Base-by-base conservation (phyloP, 1,140 invertebrate genomes). In the Drosophila ambigua region DNA sequence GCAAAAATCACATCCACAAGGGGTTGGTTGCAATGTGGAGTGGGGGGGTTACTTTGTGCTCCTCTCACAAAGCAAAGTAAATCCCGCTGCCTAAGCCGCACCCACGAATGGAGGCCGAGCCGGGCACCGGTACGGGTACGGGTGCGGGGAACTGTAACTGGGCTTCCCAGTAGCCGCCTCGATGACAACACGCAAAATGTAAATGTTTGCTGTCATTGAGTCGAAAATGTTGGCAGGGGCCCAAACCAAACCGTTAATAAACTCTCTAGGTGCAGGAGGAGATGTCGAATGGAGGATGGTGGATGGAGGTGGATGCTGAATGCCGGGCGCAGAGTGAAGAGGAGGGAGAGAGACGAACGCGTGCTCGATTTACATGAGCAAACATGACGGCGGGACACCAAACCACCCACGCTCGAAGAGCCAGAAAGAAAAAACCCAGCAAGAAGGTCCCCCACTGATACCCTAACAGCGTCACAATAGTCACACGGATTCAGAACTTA, bases 171-270 rank as follows among this genome's bases (percentile, higher is more conserved):
- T 4, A 39, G 45, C 44, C 43, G 44, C 26, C 8, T 61, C 77
- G 59, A 75, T 77, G 81, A 79, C 72, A 84, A 74, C 82, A 81
- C 74, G 72, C 78, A 68, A 73, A 80, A 85, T 82, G 74, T 78
- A 87, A 82, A 85, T 85, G 82, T 85, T 85, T 87, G 78, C 81
- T 79, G 82, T 87, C 81, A 85, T 81, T 79, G 81, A 85, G 81
- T 85, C 78, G 69, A 85, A 82, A 87, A 87, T 87, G 78, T 75
- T 78, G 78, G 74, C 59, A 55, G 39, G 49, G 45, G 57, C 39
- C 82, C 78, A 72, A 61, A 82, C 62, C 65, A 82, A 74, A 81
- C 87, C 63, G 77, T 87, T 81, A 87, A 87, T 85, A 85, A 85
- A 85, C 81, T 82, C 65, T 51, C 31, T 51, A 5, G 44, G 9